Evolutionary conservation across 2,888 invertebrate species (phyloP).

Genomic region (Macrophya annulata): DNA sequence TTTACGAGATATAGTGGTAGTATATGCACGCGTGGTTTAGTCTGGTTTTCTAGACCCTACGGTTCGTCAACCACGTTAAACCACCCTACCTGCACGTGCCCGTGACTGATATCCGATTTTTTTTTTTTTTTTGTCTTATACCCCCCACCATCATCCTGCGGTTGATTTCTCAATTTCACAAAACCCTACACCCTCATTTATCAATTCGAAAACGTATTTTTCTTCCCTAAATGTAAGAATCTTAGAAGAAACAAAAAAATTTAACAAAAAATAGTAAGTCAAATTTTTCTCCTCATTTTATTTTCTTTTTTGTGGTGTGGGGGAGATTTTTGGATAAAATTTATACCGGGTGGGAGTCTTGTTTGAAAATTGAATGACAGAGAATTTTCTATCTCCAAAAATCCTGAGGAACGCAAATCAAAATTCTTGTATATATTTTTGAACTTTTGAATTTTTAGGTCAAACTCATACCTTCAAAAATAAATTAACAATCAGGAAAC

Average conservation of each 20-base stretch:
- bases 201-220: not conserved
- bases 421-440: no score
- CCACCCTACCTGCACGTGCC: constrained; percentile 47
- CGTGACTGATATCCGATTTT: constrained; percentile 45
- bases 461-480: not conserved
- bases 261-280: no score
- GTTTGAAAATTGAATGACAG: no score
- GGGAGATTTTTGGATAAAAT: no score
- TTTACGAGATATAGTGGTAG: constrained; percentile 23
- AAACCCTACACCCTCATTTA: not conserved
- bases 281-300: no score
- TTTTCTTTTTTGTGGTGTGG: no score
- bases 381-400: no score
- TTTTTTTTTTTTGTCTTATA: constrained; percentile 37
- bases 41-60: constrained; percentile 20
- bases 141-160: not conserved
- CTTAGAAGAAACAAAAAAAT: not conserved
- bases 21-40: constrained; percentile 14
- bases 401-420: no score
- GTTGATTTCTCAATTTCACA: constrained; percentile 41
- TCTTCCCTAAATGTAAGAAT: no score
- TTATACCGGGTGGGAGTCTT: no score
- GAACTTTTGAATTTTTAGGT: no score
- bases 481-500: not conserved
- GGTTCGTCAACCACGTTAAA: constrained; percentile 46